Base-by-base conservation (phyloP, 1,140 invertebrate species). In the Samia ricini region DNA sequence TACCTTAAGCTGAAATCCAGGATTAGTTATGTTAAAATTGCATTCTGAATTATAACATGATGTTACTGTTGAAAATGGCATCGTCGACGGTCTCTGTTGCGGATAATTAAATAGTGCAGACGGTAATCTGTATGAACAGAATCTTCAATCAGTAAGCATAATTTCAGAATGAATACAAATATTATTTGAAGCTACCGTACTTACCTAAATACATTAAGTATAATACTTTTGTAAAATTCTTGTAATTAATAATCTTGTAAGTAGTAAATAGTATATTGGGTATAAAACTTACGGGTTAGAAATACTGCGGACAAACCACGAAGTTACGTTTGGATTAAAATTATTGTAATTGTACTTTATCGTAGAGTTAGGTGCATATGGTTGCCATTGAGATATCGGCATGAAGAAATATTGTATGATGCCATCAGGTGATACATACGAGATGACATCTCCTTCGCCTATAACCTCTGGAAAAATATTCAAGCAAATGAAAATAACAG, bases 401-500 rank as follows among this genome's bases (percentile, higher is more conserved):
- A 81, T 58, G 67, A 88, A 88, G 29, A 76, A 84, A 21, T 72
- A 75, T 50, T 86, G 81, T 1, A 81, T 56, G n/a, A 58, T 77
- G n/a, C 86, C 86, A 60, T 88, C 82, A n/a, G 79, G 77, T 36
- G 71, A 60, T 2, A 70, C 64, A 15, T 79, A 15, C 0, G 81
- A 66, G 2, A 66, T 68, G 4, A 88, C 74, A 56, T 85, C 79
- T 18, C 85, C 85, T 69, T 86, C 83, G 2, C 86, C 86, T 55
- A 83, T 70, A 60, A 84, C 64, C 60, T 83, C 71, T 20, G 75
- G 71, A 61, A 55, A 64, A n/a, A n/a, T n/a, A n/a, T n/a, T n/a
- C n/a, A n/a, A n/a, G n/a, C n/a, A n/a, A n/a, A n/a, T n/a, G n/a
- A n/a, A n/a, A n/a, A n/a, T n/a, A n/a, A n/a, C n/a, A n/a, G n/a